phyloP scores from a whole-genome alignment of 1,140 invertebrate species.

The Phymorhynchus buccinoides region DNA sequence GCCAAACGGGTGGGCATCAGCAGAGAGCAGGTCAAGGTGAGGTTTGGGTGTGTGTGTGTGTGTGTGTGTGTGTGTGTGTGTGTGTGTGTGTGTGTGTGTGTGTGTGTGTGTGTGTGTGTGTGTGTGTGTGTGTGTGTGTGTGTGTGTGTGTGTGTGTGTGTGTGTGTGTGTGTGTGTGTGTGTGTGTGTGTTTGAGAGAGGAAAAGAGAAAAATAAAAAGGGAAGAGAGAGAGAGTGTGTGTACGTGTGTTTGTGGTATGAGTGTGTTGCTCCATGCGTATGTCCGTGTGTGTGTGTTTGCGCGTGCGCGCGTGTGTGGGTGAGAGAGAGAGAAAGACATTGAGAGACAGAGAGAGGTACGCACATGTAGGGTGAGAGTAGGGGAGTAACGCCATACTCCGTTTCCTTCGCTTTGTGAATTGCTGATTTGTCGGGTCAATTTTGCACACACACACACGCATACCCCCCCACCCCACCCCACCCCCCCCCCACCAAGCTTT shows the following conservation, averaged over 20 bases:
- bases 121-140: not conserved
- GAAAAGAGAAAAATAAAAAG: too few relatives aligned
- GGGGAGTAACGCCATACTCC: too few relatives aligned
- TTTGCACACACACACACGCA: not conserved
- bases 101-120: not conserved
- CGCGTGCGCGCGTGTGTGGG: too few relatives aligned
- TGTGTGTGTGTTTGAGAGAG: not conserved
- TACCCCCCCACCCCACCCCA: too few relatives aligned
- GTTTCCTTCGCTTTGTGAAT: too few relatives aligned
- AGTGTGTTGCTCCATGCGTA: too few relatives aligned
- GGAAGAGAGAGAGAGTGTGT: not conserved
- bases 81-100: not conserved
- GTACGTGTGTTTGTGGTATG: conserved; percentile 7
- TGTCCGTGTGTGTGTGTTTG: not conserved
- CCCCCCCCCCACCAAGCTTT: too few relatives aligned
- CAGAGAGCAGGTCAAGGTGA: conserved; percentile 72
- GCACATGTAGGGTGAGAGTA: too few relatives aligned
- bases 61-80: not conserved
- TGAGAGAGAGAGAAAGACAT: too few relatives aligned
- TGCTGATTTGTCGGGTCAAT: too few relatives aligned
- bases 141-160: not conserved
- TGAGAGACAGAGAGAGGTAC: too few relatives aligned
- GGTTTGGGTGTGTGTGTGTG: not conserved
- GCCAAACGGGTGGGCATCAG: conserved; percentile 71
- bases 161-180: not conserved